A percentile compares a stretch with the other conserved stretches of the same genome.
These are phyloP conservation scores for Trididemnum clinides DNA, from an alignment of 23 tunicate genomes.

Conservation along the genomic window DNA sequence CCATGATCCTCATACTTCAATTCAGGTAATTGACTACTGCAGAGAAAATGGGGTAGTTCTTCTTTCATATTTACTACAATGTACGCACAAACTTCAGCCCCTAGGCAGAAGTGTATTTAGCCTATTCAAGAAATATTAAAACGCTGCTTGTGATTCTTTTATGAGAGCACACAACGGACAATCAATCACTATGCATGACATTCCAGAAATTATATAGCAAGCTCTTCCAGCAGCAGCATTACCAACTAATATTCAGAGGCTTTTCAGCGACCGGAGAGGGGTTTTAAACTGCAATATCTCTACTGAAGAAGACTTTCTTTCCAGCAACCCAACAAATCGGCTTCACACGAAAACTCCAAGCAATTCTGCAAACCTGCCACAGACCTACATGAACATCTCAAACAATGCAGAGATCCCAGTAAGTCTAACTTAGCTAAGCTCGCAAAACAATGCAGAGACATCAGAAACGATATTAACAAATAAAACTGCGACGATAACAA, in stretches of 20 bases:
- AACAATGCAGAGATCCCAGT: too few relatives aligned
- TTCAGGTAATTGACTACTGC: neutral
- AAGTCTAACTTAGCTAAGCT: too few relatives aligned
- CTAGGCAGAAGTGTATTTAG: neutral
- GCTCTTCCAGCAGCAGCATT: constrained; percentile 3
- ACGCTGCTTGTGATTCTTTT: neutral
- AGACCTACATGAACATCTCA: too few relatives aligned
- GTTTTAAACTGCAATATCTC: neutral
- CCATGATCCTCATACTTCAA: neutral
- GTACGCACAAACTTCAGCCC: neutral
- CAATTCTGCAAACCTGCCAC: too few relatives aligned
- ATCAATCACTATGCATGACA: neutral
- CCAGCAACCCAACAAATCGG: neutral
- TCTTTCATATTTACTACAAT: neutral
- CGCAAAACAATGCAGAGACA: too few relatives aligned
- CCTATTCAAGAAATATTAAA: neutral
- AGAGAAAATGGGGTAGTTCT: neutral
- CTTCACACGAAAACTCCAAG: neutral
- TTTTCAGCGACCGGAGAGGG: too few relatives aligned
- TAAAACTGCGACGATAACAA: too few relatives aligned
- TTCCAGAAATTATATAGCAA: neutral
- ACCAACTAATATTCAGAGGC: neutral
- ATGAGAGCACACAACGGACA: neutral
- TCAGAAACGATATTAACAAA: too few relatives aligned
- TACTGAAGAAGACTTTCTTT: neutral